phyloP scores from a whole-genome alignment of 2,888 invertebrate species.

The Lasius fuliginosus region DNA sequence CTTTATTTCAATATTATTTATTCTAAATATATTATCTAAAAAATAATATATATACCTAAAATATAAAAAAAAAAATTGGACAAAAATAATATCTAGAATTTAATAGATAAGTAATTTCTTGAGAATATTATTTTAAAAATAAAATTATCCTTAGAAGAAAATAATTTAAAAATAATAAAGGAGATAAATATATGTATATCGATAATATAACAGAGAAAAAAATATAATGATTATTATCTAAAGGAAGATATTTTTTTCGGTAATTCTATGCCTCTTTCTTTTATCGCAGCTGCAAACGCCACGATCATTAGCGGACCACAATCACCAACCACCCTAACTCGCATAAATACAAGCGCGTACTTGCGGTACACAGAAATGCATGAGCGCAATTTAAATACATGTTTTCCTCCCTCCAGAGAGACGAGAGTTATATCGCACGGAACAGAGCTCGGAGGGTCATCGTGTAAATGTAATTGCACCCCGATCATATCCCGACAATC shows the following conservation, averaged over 20 bases:
- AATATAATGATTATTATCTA: not conserved
- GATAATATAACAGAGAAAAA: not conserved
- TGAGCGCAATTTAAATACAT: slow-evolving; percentile 71
- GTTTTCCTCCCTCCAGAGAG: slow-evolving; percentile 29
- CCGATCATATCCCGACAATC: slow-evolving; percentile 7
- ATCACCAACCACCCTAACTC: not conserved
- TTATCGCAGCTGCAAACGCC: not conserved
- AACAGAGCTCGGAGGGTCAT: slow-evolving; percentile 63
- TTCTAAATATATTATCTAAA: not conserved
- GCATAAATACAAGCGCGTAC: slow-evolving; percentile 10
- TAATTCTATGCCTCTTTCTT: not conserved
- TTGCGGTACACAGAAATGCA: slow-evolving; percentile 54
- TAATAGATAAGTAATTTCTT: not conserved
- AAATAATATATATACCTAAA: not conserved
- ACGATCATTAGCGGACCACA: slow-evolving; percentile 24
- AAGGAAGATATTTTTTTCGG: not conserved
- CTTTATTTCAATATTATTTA: not conserved
- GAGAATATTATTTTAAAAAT: not conserved
- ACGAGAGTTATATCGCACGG: not conserved
- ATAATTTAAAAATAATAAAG: not conserved
- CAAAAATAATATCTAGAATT: not conserved
- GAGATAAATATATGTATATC: not conserved
- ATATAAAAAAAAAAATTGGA: not conserved
- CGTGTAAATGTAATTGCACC: slow-evolving; percentile 71
- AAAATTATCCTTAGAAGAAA: not conserved